Conservation (phyloP, 1,140 invertebrate species). For the Camponotus pennsylvanicus region DNA sequence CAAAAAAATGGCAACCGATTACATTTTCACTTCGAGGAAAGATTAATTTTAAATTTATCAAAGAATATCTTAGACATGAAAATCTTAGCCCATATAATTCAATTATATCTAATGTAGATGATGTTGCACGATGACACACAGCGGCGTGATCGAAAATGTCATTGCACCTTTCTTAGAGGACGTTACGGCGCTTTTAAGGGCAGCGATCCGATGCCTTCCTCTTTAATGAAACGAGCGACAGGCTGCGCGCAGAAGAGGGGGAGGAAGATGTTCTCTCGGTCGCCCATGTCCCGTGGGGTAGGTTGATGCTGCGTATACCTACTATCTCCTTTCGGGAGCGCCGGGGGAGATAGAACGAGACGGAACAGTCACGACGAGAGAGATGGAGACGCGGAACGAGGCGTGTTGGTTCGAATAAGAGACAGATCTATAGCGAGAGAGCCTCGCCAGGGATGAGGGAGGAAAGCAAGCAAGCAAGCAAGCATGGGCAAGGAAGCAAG, state of each 20-base stretch:
- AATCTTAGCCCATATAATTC: background rate
- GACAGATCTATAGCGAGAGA: constrained; percentile 83
- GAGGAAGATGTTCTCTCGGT: constrained; percentile 70
- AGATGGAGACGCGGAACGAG: constrained; percentile 76
- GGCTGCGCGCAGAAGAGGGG: constrained; percentile 56
- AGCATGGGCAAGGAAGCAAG: constrained; percentile 70
- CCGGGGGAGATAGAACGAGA: constrained; percentile 79
- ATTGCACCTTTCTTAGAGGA: constrained; percentile 18
- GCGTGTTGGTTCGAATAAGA: constrained; percentile 84
- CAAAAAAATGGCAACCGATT: background rate
- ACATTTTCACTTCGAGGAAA: background rate
- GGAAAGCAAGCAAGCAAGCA: constrained; percentile 54
- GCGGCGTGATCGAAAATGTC: constrained; percentile 51
- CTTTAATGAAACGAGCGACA: constrained; percentile 74
- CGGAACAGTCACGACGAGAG: constrained; percentile 77
- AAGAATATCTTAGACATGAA: background rate
- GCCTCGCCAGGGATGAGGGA: constrained; percentile 69
- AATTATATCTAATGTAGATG: background rate
- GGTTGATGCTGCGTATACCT: constrained; percentile 75
- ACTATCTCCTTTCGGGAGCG: constrained; percentile 76
- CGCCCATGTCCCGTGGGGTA: constrained; percentile 81
- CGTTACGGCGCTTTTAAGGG: constrained; percentile 50
- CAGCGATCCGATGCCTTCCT: constrained; percentile 69
- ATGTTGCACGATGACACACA: background rate
- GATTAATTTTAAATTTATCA: background rate